These are phyloP conservation scores for Myotis brandtii DNA, from an alignment of 2,113 vertebrate species.

Conservation along the genomic window DNA sequence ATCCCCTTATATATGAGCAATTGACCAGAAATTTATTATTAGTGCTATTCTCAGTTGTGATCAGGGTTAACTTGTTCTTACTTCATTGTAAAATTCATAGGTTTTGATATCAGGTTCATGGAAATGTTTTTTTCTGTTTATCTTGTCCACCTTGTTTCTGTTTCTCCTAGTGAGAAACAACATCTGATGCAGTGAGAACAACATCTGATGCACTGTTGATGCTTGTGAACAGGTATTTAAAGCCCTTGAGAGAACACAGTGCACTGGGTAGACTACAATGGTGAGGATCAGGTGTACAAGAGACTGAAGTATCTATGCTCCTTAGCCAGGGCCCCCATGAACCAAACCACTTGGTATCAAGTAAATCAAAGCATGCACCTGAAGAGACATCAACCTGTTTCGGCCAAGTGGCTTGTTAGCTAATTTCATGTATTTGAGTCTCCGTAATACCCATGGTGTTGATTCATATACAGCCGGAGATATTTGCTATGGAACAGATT, in stretches of 20 bases:
- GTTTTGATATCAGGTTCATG: background rate
- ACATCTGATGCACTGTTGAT: background rate
- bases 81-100: background rate
- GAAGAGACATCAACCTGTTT: background rate
- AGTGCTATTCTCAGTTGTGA: background rate
- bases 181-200: background rate
- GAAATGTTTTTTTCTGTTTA: background rate
- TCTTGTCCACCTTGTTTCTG: background rate
- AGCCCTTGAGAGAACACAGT: background rate
- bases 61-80: background rate
- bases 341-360: background rate
- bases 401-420: background rate
- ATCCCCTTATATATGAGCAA: background rate
- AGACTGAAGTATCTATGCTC: background rate
- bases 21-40: background rate
- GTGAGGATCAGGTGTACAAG: background rate
- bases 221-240: background rate
- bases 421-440: background rate
- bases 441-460: background rate
- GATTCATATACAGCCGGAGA: background rate
- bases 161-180: background rate
- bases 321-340: background rate
- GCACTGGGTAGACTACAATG: background rate
- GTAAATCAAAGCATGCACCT: background rate
- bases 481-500: background rate